Conservation (phyloP, 1,140 invertebrate species). For the Ceratina japonica region DNA sequence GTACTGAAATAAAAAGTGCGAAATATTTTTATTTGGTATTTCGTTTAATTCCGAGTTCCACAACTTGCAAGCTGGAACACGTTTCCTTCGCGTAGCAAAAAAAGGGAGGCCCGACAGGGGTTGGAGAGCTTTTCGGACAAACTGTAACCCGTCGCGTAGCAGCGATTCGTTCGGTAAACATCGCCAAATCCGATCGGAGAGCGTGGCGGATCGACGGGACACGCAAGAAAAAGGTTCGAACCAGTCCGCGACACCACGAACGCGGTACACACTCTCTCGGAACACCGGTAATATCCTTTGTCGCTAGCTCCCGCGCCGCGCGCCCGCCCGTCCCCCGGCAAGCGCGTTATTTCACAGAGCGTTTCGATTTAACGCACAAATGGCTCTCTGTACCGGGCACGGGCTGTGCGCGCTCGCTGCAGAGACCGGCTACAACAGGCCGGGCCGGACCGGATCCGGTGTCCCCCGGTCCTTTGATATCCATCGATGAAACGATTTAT, state of each 20-base stretch:
- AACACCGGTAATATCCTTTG: conserved; percentile 63
- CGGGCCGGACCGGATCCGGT: conserved; percentile 47
- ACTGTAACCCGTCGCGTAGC: background rate
- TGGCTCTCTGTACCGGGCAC: conserved; percentile 59
- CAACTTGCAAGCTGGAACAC: too few relatives aligned
- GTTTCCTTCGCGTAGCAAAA: too few relatives aligned
- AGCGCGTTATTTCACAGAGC: conserved; percentile 60
- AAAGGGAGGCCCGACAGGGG: too few relatives aligned
- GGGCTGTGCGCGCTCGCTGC: conserved; percentile 32
- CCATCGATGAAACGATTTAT: conserved; percentile 68
- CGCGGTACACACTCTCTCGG: conserved; percentile 19
- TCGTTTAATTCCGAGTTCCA: too few relatives aligned
- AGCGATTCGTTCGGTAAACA: conserved; percentile 12
- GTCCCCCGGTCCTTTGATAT: conserved; percentile 62
- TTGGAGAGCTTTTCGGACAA: background rate
- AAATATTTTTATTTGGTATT: too few relatives aligned
- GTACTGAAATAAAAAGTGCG: too few relatives aligned
- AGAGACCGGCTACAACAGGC: conserved; percentile 35
- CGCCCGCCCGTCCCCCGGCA: conserved; percentile 30
- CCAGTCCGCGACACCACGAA: conserved; percentile 22
- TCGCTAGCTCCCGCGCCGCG: conserved; percentile 34
- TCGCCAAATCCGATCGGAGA: conserved; percentile 22
- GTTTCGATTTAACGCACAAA: conserved; percentile 68
- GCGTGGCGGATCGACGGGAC: conserved; percentile 2
- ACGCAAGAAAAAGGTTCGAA: conserved; percentile 30